Evolutionary conservation across 2,888 invertebrate genomes (phyloP).

Genomic region (Eupeodes luniger): DNA sequence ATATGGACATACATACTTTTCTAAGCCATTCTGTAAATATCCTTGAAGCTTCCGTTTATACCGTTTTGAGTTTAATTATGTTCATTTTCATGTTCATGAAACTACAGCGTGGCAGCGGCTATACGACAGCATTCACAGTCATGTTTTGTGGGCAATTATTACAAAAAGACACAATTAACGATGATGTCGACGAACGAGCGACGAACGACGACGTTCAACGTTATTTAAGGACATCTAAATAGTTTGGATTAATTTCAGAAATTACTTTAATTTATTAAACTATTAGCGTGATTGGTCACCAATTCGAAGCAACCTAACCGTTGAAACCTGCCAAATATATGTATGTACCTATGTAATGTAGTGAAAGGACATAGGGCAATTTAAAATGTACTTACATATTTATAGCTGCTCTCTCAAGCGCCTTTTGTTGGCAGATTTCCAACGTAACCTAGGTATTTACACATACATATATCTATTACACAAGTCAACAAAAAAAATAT

Average conservation of each 20-base stretch:
- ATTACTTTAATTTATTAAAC: constrained; percentile 29
- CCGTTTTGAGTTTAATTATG: constrained; percentile 11
- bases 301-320: neutral
- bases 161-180: constrained; percentile 10
- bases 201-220: neutral
- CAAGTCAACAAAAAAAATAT: too few species aligned
- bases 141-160: constrained; percentile 22
- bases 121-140: neutral
- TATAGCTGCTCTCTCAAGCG: neutral
- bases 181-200: too few species aligned
- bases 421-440: constrained; percentile 42
- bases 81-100: constrained; percentile 8
- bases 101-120: neutral
- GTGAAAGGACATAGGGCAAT: constrained; percentile 1
- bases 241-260: neutral
- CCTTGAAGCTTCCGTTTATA: constrained; percentile 17
- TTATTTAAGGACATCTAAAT: constrained; percentile 16
- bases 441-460: neutral
- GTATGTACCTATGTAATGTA: too few species aligned
- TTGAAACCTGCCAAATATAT: neutral
- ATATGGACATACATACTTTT: neutral
- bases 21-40: constrained; percentile 1
- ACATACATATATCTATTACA: too few species aligned
- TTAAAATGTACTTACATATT: constrained; percentile 8
- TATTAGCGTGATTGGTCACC: constrained; percentile 22